A percentile compares a stretch with the other conserved stretches of the same genome.
Conservation (phyloP, 2,888 invertebrate genomes). For the Lasioglossum marginatum region DNA sequence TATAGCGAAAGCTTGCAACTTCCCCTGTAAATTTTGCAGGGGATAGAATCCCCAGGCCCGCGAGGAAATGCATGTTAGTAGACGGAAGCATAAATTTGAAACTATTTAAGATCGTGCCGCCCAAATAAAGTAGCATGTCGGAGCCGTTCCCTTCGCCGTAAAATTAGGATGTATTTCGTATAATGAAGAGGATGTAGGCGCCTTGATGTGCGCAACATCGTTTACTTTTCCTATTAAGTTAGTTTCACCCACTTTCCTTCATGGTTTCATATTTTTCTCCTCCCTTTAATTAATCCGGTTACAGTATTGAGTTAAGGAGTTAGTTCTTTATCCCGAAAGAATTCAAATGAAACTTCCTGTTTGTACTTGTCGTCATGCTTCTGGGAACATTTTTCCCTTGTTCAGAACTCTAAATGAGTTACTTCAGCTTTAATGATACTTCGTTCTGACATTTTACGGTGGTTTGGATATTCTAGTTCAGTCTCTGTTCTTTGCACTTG, state of each 20-base stretch:
- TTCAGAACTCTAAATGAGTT: not conserved
- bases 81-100: conserved; percentile 67
- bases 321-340: not conserved
- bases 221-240: conserved; percentile 2
- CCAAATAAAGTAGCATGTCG: conserved; percentile 13
- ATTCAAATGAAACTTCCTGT: not conserved
- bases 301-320: not conserved
- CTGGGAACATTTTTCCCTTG: not conserved
- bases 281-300: not conserved
- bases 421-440: not conserved
- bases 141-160: not conserved
- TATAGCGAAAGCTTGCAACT: conserved; percentile 60
- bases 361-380: not conserved
- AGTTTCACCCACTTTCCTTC: conserved; percentile 1
- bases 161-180: conserved; percentile 17
- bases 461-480: not conserved
- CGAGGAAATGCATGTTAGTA: conserved; percentile 48
- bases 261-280: not conserved
- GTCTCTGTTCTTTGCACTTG: not conserved
- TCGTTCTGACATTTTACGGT: not conserved
- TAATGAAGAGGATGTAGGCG: conserved; percentile 7
- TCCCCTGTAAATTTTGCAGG: conserved; percentile 66
- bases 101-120: conserved; percentile 46
- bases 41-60: conserved; percentile 42
- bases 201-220: not conserved